Base-by-base conservation (phyloP, 2,113 vertebrate species). In the Cebus imitator region DNA sequence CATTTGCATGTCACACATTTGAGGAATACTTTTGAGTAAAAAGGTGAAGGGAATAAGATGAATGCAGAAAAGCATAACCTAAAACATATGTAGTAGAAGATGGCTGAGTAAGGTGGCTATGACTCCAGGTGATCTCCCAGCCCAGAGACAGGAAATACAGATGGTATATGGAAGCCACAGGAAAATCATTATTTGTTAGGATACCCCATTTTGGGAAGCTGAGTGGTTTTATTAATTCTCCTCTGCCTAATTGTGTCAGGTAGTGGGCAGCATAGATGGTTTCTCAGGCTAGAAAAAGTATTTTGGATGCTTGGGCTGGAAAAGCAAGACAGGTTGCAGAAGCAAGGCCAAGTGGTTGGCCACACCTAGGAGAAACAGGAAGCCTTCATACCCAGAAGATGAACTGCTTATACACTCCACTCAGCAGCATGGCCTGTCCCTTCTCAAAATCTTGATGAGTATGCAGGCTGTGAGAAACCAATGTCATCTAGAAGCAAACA, bases 371-470 rank as follows among this genome's bases (percentile, higher is more conserved):
- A 79, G 45, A 95, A 91, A 93, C 14, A 79, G 48, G 30, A 78
- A 91, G 20, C 20, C 18, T 35, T 14, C 40, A 50, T 79, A 45
- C 21, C 43, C 79, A 52, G 21, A 68, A 18, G 30, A 76, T 93
- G 43, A 91, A 88, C 13, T 90, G 48, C 52, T 64, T 82, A 80
- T 35, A 91, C 25, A 57, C 52, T 88, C 73, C 20, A 40, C 43
- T 79, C 52, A 95, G 66, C 52, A 87, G 10, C 12, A 35, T 93
- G 50, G 32, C 20, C 58, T 87, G 32, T 52, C 35, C 57, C 66
- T 91, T 93, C 50, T 96, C 64, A 91, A 82, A 89, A 32, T 93
- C 78, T 85, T 95, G 25, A 55, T 82, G n/a, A 85, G 25, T 72
- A 8, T 85, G 16, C 12, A 70, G 27, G 27, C 58, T 66, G 12